phyloP scores from a whole-genome alignment of 2,113 vertebrate genomes.

The Bombycilla garrulus region DNA sequence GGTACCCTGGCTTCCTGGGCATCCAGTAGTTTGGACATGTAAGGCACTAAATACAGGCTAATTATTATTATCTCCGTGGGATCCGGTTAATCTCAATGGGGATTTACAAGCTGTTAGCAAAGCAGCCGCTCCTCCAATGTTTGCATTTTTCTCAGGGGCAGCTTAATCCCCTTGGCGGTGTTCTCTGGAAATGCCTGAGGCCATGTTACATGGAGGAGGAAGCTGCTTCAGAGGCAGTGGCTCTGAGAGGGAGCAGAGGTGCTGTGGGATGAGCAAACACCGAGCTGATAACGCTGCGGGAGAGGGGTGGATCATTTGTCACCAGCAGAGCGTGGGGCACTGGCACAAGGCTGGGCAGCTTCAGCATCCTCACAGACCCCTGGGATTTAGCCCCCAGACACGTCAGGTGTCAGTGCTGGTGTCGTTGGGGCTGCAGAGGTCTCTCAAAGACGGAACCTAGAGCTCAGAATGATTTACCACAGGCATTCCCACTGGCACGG shows the following conservation, averaged over 20 bases:
- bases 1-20: neutral
- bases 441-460: neutral
- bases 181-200: neutral
- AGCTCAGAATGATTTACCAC: accelerated
- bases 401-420: neutral
- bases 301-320: neutral
- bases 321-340: accelerated
- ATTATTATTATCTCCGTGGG: conserved; percentile 34
- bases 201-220: neutral
- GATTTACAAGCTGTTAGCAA: conserved; percentile 28
- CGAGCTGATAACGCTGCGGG: accelerated
- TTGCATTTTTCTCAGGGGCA: conserved; percentile 8
- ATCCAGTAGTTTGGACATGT: neutral
- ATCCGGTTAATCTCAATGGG: conserved; percentile 24
- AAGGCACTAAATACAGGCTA: conserved; percentile 32
- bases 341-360: neutral
- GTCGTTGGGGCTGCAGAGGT: neutral
- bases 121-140: neutral
- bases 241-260: neutral
- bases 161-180: neutral
- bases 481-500: accelerated
- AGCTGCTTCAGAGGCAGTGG: neutral
- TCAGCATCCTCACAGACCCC: neutral
- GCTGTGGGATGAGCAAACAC: neutral
- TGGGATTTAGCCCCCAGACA: neutral